Conservation (phyloP, 1,140 invertebrate species). For the Drosophila obscura region DNA sequence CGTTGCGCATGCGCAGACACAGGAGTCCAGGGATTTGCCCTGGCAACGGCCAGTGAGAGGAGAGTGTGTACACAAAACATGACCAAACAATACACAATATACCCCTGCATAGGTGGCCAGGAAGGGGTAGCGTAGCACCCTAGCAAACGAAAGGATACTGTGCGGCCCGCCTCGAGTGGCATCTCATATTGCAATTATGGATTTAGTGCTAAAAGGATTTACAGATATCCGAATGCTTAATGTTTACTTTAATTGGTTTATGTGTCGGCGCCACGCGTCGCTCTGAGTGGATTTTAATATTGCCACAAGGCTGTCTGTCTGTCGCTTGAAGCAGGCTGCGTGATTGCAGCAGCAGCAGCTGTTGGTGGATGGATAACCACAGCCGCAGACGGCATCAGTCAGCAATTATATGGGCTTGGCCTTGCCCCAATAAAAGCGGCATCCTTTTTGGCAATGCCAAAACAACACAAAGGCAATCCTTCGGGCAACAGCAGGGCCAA, state of each 20-base stretch:
- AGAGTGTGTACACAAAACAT: neutral
- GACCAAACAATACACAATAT: constrained; percentile 25
- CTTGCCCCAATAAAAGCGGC: constrained; percentile 42
- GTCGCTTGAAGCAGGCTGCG: constrained; percentile 24
- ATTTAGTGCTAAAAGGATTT: constrained; percentile 71
- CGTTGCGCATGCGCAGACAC: constrained; percentile 76
- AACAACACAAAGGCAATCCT: constrained; percentile 24
- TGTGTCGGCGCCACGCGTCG: constrained; percentile 56
- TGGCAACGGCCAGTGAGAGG: constrained; percentile 57
- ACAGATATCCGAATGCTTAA: constrained; percentile 25
- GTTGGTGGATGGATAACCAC: constrained; percentile 9
- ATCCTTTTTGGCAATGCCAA: constrained; percentile 43
- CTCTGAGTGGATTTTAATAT: constrained; percentile 73
- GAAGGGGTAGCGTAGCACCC: constrained; percentile 8
- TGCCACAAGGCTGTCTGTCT: constrained; percentile 26
- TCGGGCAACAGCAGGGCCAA: constrained; percentile 35
- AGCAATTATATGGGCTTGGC: constrained; percentile 60
- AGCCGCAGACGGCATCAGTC: constrained; percentile 39
- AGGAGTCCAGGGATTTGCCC: constrained; percentile 56
- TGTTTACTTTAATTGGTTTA: constrained; percentile 73
- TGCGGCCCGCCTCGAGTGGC: constrained; percentile 10
- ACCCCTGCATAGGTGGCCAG: neutral
- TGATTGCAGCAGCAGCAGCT: constrained; percentile 53
- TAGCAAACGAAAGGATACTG: constrained; percentile 51
- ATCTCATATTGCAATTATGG: constrained; percentile 43